These are phyloP conservation scores for Sabellastarte sp. DNA, from an alignment of 2,888 invertebrate species.

Conservation along the genomic window DNA sequence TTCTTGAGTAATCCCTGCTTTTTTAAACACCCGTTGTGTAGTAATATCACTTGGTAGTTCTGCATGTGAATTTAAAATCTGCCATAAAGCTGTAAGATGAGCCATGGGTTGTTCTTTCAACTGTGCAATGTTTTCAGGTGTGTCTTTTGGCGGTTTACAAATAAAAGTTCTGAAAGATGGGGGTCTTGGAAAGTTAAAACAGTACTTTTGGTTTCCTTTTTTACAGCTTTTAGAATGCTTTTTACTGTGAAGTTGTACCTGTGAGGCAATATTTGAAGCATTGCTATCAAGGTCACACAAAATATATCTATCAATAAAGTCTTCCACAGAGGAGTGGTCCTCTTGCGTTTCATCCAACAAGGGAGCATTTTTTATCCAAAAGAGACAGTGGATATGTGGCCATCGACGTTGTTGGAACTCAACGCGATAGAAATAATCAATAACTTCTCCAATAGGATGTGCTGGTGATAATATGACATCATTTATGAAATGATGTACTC, in stretches of 20 bases:
- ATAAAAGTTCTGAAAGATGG: neutral
- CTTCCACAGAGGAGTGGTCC: neutral
- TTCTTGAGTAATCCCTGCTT: neutral
- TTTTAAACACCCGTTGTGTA: neutral
- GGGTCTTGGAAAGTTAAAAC: neutral
- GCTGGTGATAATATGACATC: neutral
- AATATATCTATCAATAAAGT: neutral
- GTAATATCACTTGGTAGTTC: neutral
- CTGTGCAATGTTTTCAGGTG: neutral
- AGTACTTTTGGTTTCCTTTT: neutral
- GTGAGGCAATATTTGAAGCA: neutral
- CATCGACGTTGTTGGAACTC: slow-evolving; percentile 8
- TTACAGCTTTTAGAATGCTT: neutral
- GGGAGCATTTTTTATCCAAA: slow-evolving; percentile 44
- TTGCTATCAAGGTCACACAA: neutral
- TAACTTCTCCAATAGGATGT: slow-evolving; percentile 4
- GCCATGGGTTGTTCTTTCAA: neutral
- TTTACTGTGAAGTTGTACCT: neutral
- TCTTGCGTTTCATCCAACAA: neutral
- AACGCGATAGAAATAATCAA: slow-evolving; percentile 3
- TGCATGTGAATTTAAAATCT: too few relatives aligned
- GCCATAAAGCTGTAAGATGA: too few relatives aligned
- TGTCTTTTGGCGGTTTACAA: neutral
- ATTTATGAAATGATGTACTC: neutral
- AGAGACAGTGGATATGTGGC: slow-evolving; percentile 7